A percentile compares a stretch with the other conserved stretches of the same genome.
Evolutionary conservation across 2,113 vertebrate genomes (phyloP).

Genomic region (Tyrannus savana): DNA sequence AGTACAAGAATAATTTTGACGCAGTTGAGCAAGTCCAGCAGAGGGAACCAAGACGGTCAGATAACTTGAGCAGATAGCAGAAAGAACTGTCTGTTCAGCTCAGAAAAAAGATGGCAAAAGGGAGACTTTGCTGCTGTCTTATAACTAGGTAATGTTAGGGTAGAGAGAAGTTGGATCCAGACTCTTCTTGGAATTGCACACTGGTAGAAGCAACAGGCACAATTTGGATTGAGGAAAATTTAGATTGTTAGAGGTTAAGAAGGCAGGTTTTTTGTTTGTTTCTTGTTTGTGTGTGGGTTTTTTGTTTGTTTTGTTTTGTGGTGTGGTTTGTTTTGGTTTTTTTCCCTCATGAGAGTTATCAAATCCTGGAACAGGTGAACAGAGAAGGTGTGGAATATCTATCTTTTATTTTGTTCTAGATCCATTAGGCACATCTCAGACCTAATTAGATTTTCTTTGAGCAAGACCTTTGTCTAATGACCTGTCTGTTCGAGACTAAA

Average conservation of each 20-base stretch:
- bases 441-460: neutral
- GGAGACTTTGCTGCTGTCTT: neutral
- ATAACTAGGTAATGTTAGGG: neutral
- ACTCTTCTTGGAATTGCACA: neutral
- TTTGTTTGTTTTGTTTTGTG: neutral
- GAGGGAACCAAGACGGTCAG: neutral
- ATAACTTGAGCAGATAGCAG: accelerated
- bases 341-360: neutral
- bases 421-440: accelerated
- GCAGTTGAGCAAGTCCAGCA: neutral
- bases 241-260: neutral
- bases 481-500: neutral
- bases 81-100: neutral
- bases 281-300: neutral
- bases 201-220: neutral
- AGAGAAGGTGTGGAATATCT: neutral
- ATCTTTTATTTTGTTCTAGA: neutral
- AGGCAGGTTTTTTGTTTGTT: neutral
- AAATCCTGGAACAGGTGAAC: neutral
- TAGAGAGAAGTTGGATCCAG: neutral
- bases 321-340: neutral
- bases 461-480: neutral
- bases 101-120: neutral
- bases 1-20: neutral
- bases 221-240: neutral